These are phyloP conservation scores for Umimayanthus kanabou DNA, from an alignment of 92 coral and sea anemone species.

Conservation along the genomic window DNA sequence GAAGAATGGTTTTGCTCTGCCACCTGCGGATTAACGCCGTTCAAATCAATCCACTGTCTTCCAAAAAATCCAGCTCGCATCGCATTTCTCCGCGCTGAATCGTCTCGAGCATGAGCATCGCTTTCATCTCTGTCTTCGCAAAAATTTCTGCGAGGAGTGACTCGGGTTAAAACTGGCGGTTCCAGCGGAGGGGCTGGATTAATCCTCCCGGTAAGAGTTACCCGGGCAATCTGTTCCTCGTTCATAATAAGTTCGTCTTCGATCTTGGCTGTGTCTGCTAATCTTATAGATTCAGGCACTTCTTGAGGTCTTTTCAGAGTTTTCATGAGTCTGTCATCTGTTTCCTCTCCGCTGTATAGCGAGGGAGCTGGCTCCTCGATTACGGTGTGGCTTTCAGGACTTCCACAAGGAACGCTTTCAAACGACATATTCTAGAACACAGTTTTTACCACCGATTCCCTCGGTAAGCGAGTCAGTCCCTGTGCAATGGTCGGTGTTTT, in stretches of 20 bases:
- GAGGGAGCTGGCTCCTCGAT: constrained; percentile 94
- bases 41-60: constrained; percentile 74
- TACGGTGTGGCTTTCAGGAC: constrained; percentile 88
- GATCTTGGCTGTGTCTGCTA: constrained; percentile 94
- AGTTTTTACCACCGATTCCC: constrained; percentile 18
- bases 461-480: constrained; percentile 23
- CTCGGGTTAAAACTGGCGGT: constrained; percentile 38
- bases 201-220: constrained; percentile 43
- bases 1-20: constrained; percentile 38
- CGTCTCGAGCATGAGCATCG: constrained; percentile 37
- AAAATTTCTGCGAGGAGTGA: constrained; percentile 41
- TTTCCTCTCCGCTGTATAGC: constrained; percentile 77
- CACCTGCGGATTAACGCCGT: constrained; percentile 59
- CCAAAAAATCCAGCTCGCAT: constrained; percentile 39
- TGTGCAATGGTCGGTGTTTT: constrained; percentile 13
- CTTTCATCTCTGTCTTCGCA: constrained; percentile 54
- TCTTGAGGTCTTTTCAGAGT: constrained; percentile 67
- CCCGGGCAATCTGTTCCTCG: constrained; percentile 94
- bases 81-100: constrained; percentile 35
- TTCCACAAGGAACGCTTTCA: constrained; percentile 93
- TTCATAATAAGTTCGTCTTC: constrained; percentile 92
- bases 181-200: constrained; percentile 54
- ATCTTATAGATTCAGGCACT: constrained; percentile 65
- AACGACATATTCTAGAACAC: constrained; percentile 73
- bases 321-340: constrained; percentile 62